Conservation (phyloP, 2,888 invertebrate species). For the Aspidiotus rigidus region DNA sequence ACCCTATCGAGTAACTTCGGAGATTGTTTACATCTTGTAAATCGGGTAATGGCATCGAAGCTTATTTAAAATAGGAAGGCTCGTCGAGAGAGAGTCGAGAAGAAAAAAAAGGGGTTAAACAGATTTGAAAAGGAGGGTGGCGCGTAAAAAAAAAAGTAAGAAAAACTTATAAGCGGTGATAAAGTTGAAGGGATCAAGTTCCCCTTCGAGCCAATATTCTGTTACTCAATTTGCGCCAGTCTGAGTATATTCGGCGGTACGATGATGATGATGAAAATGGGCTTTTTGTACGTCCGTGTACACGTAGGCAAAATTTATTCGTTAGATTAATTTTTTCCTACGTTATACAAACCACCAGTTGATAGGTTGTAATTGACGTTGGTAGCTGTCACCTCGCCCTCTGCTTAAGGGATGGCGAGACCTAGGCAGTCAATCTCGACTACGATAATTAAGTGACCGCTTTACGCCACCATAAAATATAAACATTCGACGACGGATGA, state of each 20-base stretch:
- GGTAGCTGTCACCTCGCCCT: neutral
- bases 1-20: constrained; percentile 19
- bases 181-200: constrained; percentile 27
- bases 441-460: constrained; percentile 11
- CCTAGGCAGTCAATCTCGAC: constrained; percentile 14
- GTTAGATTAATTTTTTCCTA: constrained; percentile 14
- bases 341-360: constrained; percentile 27
- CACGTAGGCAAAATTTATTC: constrained; percentile 8
- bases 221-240: constrained; percentile 26
- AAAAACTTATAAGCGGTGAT: constrained; percentile 18
- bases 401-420: neutral
- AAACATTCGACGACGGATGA: neutral
- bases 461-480: neutral
- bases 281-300: constrained; percentile 1
- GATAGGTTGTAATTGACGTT: constrained; percentile 26
- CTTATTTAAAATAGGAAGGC: constrained; percentile 29
- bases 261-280: neutral
- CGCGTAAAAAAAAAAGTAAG: constrained; percentile 8
- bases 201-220: constrained; percentile 32
- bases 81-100: neutral
- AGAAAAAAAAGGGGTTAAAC: constrained; percentile 31
- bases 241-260: neutral
- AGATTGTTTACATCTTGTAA: constrained; percentile 33
- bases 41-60: constrained; percentile 33
- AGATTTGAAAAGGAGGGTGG: constrained; percentile 23